Conservation (phyloP, 23 tunicate species). For the Aplidium turbinatum region DNA sequence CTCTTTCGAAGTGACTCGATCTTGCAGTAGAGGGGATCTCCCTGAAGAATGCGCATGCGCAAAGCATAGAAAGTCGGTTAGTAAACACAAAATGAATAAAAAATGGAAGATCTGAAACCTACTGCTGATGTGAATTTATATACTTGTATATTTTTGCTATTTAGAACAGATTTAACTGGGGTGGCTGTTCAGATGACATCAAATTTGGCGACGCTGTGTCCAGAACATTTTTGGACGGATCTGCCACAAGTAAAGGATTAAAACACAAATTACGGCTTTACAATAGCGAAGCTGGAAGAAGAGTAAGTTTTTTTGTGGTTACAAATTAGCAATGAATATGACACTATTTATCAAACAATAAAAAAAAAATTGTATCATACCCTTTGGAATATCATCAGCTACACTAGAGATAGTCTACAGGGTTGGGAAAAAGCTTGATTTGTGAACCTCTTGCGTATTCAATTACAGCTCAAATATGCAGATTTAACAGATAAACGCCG, state of each 20-base stretch:
- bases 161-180: conserved; percentile 49
- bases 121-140: neutral
- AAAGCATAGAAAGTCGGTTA: conserved; percentile 18
- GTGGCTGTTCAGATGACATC: conserved; percentile 88
- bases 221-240: conserved; percentile 64
- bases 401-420: too few species aligned
- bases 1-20: conserved; percentile 69
- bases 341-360: too few species aligned
- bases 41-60: conserved; percentile 77
- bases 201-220: conserved; percentile 64
- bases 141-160: neutral
- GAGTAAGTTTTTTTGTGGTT: conserved; percentile 56
- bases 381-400: too few species aligned
- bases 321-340: too few species aligned
- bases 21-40: conserved; percentile 67
- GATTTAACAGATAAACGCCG: too few species aligned
- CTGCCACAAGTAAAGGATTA: neutral
- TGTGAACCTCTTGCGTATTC: too few species aligned
- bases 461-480: too few species aligned
- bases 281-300: conserved; percentile 71
- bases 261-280: conserved; percentile 42
- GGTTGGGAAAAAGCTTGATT: too few species aligned
- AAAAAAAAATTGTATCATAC: too few species aligned
- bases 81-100: neutral
- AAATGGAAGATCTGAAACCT: neutral